phyloP scores from a whole-genome alignment of 2,797 vertebrate species.

The Aplochiton taeniatus region DNA sequence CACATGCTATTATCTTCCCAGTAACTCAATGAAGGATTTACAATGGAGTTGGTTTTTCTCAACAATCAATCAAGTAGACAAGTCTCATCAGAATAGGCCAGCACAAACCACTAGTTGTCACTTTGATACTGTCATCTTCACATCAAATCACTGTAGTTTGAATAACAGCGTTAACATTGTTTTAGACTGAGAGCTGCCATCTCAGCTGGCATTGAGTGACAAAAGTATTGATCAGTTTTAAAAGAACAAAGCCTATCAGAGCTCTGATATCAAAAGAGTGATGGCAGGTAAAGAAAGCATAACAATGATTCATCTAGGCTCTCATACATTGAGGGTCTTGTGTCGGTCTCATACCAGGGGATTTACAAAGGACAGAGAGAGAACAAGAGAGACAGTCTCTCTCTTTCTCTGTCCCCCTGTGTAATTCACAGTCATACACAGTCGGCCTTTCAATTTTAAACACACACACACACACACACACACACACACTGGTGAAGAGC shows the following conservation, averaged over 20 bases:
- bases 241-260: conserved; percentile 21
- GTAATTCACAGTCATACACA: conserved; percentile 13
- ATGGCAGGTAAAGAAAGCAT: conserved; percentile 42
- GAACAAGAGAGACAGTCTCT: not conserved
- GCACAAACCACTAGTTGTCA: too few relatives aligned
- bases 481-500: conserved; percentile 25
- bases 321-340: too few relatives aligned
- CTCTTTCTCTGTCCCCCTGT: not conserved
- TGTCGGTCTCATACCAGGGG: too few relatives aligned
- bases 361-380: conserved; percentile 12
- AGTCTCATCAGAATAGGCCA: too few relatives aligned
- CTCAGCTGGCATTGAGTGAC: not conserved
- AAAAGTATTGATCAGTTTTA: conserved; percentile 16
- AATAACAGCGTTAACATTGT: too few relatives aligned
- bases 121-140: too few relatives aligned
- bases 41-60: too few relatives aligned
- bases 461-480: conserved; percentile 21
- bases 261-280: conserved; percentile 39
- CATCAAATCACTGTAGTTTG: too few relatives aligned
- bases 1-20: too few relatives aligned
- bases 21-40: too few relatives aligned
- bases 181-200: too few relatives aligned
- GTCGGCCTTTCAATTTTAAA: not conserved
- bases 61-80: too few relatives aligned
- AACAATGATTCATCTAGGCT: conserved; percentile 28